Evolutionary conservation across 2,113 vertebrate species (phyloP).

Genomic region (Proteles cristata): DNA sequence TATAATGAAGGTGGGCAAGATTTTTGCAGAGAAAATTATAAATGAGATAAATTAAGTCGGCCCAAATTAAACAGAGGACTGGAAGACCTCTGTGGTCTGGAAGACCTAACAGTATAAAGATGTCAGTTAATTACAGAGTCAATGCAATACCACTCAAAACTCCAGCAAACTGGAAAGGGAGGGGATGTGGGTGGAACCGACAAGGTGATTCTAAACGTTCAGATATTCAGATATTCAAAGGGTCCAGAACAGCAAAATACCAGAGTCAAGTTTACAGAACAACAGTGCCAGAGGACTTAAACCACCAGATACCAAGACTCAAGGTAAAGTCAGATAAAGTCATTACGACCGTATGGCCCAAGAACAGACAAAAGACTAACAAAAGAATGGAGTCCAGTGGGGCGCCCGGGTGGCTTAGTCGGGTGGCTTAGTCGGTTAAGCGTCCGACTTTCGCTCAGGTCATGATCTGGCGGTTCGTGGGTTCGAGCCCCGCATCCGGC

Average conservation of each 20-base stretch:
- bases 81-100: too few species aligned
- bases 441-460: too few species aligned
- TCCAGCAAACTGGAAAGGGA: not conserved
- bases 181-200: not conserved
- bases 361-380: not conserved
- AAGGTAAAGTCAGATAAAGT: not conserved
- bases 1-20: not conserved
- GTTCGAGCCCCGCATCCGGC: too few species aligned
- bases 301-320: not conserved
- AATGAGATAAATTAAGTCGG: not conserved
- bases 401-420: too few species aligned
- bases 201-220: not conserved
- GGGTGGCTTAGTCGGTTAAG: too few species aligned
- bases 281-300: not conserved
- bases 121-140: not conserved
- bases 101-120: not conserved
- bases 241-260: not conserved
- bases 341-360: not conserved
- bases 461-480: too few species aligned
- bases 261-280: not conserved
- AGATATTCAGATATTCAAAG: not conserved
- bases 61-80: not conserved
- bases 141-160: not conserved
- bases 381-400: not conserved
- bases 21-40: not conserved